A percentile compares a stretch with the other conserved stretches of the same genome.
Evolutionary conservation across 1,140 invertebrate genomes (phyloP).

Genomic region (Bicyclus anynana): DNA sequence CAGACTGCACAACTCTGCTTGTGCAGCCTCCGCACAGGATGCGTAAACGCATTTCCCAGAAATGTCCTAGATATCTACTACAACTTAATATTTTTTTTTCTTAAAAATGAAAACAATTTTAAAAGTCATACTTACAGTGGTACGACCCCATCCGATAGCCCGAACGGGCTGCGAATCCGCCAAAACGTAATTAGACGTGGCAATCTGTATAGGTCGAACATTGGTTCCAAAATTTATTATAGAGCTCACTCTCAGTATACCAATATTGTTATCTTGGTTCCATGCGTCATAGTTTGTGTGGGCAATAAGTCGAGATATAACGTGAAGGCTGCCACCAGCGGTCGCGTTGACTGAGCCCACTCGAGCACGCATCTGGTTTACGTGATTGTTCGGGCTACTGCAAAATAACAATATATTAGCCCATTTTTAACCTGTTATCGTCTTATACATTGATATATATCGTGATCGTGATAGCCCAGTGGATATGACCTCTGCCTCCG

Average conservation of each 20-base stretch:
- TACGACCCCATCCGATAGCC: not conserved
- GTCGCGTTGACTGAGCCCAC: not conserved
- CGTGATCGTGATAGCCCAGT: too few species aligned
- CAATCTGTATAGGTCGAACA: not conserved
- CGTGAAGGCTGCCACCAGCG: not conserved
- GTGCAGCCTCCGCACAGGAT: too few species aligned
- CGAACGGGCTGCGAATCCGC: not conserved
- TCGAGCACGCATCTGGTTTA: not conserved
- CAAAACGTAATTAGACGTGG: not conserved
- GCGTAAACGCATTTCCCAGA: too few species aligned
- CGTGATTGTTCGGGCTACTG: not conserved
- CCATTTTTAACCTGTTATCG: too few species aligned
- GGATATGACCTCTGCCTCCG: too few species aligned
- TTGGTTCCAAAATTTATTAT: not conserved
- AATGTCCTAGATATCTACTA: too few species aligned
- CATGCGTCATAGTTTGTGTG: not conserved
- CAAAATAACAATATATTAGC: not conserved
- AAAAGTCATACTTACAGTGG: not conserved
- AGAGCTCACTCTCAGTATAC: not conserved
- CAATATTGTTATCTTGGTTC: not conserved
- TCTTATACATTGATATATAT: too few species aligned
- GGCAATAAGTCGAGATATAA: not conserved
- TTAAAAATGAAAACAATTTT: not conserved
- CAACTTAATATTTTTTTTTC: too few species aligned
- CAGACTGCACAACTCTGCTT: too few species aligned